Evolutionary conservation across 2,888 invertebrate genomes (phyloP), one percentile per base, ranked within the genome.

Genomic region (Melanotus villosus): DNA sequence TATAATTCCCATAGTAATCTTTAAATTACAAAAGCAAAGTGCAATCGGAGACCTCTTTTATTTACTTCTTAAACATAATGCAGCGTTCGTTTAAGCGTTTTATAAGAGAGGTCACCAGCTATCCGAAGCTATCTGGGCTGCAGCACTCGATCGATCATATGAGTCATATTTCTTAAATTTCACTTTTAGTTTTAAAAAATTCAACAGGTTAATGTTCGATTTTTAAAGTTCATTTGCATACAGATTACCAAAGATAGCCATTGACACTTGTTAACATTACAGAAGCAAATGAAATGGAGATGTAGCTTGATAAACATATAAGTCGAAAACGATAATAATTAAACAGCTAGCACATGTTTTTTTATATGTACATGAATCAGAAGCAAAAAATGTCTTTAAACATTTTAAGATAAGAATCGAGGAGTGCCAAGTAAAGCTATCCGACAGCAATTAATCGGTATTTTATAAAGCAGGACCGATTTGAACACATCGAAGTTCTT

Each of bases 181-280:
- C n/a, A n/a, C n/a, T n/a, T n/a, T n/a, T n/a, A n/a, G n/a, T n/a
- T n/a, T n/a, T n/a, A n/a, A n/a, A n/a, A n/a, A n/a, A n/a, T n/a
- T n/a, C n/a, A n/a, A n/a, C n/a, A n/a, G n/a, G n/a, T n/a, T n/a
- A n/a, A n/a, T n/a, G n/a, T n/a, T n/a, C n/a, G n/a, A n/a, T n/a
- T n/a, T n/a, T n/a, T 5, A 23, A 21, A 12, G 23, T 14, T n/a
- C n/a, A 52, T 52, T 52, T 52, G 10, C 52, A 52, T 52, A 32
- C 34, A 32, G n/a, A 52, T 52, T n/a, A n/a, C 23, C 6, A 12
- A 2, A 18, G 52, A 16, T 52, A 16, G 16, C 18, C 32, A 16
- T 30, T 30, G 52, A 18, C 32, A 50, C 52, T 47, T 47, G 47
- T 47, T 47, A 47, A 47, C 14, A 41, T 41, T 41, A 23, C 47